Conservation (phyloP, 23 tunicate species). For the Phallusia fumigata region DNA sequence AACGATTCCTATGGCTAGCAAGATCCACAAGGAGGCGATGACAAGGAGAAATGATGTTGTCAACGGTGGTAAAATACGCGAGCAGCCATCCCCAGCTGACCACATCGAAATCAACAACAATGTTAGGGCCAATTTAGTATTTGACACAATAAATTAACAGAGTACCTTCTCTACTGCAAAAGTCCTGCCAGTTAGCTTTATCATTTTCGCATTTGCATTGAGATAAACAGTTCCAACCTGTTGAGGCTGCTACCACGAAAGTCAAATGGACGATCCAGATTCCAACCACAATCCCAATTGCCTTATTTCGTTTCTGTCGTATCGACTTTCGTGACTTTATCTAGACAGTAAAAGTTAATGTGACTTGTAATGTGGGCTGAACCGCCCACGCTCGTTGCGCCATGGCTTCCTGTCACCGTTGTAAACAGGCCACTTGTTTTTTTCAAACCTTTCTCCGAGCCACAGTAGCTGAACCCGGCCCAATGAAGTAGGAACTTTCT, state of each 20-base stretch:
- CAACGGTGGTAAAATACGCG: background rate
- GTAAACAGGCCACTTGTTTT: background rate
- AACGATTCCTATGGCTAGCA: background rate
- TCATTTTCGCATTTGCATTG: background rate
- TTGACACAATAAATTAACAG: too few species aligned
- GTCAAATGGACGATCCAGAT: background rate
- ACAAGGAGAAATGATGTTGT: background rate
- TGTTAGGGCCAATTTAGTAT: too few species aligned
- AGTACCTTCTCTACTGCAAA: background rate
- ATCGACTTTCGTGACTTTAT: background rate
- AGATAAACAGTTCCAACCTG: background rate
- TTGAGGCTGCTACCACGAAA: background rate
- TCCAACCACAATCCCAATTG: background rate
- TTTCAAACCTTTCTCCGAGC: background rate
- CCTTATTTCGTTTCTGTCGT: background rate
- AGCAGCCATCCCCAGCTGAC: background rate
- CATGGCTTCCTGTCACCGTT: too few species aligned
- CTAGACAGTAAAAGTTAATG: too few species aligned
- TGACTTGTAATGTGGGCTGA: too few species aligned
- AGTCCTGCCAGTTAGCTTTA: background rate
- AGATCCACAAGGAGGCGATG: background rate
- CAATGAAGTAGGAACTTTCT: constrained; percentile 48
- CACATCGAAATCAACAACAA: too few species aligned
- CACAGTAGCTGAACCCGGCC: background rate
- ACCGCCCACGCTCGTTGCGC: too few species aligned